phyloP scores from a whole-genome alignment of 2,888 invertebrate species.

The Sarcophaga rosellei region DNA sequence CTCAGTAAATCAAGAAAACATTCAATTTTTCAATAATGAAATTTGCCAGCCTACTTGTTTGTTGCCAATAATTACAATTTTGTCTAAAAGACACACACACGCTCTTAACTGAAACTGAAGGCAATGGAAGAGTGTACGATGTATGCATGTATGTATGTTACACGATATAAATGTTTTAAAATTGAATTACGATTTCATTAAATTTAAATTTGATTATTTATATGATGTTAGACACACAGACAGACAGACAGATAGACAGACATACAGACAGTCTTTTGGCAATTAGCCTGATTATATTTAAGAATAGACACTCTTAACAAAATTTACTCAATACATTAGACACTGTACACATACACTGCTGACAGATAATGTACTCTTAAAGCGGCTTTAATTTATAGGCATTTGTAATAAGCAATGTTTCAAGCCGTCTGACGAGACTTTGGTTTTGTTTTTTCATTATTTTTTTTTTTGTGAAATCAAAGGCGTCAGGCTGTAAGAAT shows the following conservation, averaged over 20 bases:
- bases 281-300: constrained; percentile 53
- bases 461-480: neutral
- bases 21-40: neutral
- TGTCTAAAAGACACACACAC: neutral
- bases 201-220: constrained; percentile 57
- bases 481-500: neutral
- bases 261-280: constrained; percentile 21
- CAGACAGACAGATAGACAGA: neutral
- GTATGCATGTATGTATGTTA: neutral
- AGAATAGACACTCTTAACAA: constrained; percentile 7
- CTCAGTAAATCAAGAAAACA: too few relatives aligned
- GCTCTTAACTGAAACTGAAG: neutral
- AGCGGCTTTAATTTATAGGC: too few relatives aligned
- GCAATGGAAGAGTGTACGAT: neutral
- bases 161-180: constrained; percentile 42
- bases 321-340: neutral
- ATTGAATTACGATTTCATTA: constrained; percentile 64
- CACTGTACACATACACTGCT: neutral
- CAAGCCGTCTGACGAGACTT: neutral
- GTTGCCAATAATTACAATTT: constrained; percentile 13
- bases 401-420: neutral
- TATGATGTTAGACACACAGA: neutral
- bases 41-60: constrained; percentile 5
- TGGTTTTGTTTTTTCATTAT: neutral
- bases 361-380: neutral